Evolutionary conservation across 2,888 invertebrate genomes (phyloP), one percentile per base, ranked within the genome.

Genomic region (Ormyrus nitidulus): DNA sequence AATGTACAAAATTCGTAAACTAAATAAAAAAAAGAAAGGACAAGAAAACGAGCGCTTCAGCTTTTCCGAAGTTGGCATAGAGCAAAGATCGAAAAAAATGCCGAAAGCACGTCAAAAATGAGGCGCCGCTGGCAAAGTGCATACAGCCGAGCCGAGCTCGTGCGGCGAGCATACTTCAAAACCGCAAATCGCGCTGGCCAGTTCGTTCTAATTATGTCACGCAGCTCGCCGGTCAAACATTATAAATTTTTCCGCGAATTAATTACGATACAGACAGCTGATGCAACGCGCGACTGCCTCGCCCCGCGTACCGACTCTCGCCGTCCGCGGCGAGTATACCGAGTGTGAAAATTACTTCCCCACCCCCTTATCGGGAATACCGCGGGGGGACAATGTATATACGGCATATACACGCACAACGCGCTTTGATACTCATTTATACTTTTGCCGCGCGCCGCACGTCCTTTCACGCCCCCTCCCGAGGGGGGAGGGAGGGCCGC

Each of bases 351-450:
- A 74, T 70, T 58, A 51, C 69, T 64, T 62, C 69, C 69, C 69
- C 74, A 49, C 75, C 69, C 8, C 34, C 46, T 8, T 46, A 8
- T n/a, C 11, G 44, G 9, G 64, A 34, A 34, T 7, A 5, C 48
- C 46, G 13, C 46, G 13, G 13, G 46, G 9, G 10, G 44, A 54
- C 44, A 10, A 8, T 8, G 34, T 44, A 59, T 44, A 59, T 1
- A 53, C 54, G 49, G 56, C 53, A 56, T 34, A 56, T 34, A 19
- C 83, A 84, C 84, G 85, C 87, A 86, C 48, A 82, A 84, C 84
- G 85, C 87, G 86, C 85, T 84, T 86, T 86, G 85, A 85, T 87
- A 87, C 86, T 89, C 88, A 86, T 89, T 88, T 88, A 88, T 87
- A 89, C 87, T 89, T 89, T 89, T 87, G 86, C 87, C 85, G 69